A percentile compares a stretch with the other conserved stretches of the same genome.
Evolutionary conservation across 2,113 vertebrate species (phyloP).

Genomic region (Peromyscus polionotus): DNA sequence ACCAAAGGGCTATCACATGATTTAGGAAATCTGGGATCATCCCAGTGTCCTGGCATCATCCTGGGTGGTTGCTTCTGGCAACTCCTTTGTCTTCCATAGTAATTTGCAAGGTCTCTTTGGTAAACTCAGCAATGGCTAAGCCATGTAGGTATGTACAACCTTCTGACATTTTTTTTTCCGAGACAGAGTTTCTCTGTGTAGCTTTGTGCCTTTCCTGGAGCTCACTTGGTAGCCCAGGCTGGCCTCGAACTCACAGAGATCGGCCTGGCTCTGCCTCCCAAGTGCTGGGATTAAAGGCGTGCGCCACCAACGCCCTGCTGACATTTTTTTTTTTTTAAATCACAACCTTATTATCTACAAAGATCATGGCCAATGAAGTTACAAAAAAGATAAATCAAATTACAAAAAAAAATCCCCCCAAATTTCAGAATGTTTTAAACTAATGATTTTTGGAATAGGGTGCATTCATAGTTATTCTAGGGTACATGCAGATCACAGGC

Average conservation of each 20-base stretch:
- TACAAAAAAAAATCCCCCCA: neutral
- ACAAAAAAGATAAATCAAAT: neutral
- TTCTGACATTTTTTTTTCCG: neutral
- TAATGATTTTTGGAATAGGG: no score
- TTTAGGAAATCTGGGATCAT: neutral
- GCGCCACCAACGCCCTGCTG: neutral
- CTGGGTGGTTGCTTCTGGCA: neutral
- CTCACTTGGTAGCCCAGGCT: no score
- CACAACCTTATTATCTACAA: neutral
- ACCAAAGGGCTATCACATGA: neutral
- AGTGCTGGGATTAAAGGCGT: no score
- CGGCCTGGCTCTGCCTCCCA: no score
- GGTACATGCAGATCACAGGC: neutral
- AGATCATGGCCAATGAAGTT: neutral
- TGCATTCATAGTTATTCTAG: neutral
- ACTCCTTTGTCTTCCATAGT: neutral
- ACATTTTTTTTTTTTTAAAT: neutral
- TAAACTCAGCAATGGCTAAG: neutral
- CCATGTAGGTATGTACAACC: neutral
- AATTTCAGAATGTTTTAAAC: neutral
- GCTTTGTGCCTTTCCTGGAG: no score
- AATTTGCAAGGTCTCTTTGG: neutral
- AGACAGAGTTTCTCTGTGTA: no score
- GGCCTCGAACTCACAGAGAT: no score
- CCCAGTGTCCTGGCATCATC: neutral